Percentiles rank a stretch among this genome's conserved stretches.
Conservation (phyloP, 2,797 vertebrate genomes). For the Poecilia picta region DNA sequence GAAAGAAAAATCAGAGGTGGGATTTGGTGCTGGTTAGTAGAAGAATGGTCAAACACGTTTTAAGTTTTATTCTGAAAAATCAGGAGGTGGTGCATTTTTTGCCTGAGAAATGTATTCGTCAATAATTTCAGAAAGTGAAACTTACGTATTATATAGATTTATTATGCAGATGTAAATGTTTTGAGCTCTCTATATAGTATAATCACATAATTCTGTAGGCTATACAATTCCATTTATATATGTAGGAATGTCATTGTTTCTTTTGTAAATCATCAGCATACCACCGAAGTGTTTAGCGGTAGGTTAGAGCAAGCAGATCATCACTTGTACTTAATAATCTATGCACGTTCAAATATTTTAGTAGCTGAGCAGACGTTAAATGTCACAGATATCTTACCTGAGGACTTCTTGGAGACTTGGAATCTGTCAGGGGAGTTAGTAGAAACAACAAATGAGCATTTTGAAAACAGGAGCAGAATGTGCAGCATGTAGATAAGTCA, state of each 20-base stretch:
- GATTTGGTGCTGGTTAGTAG: constrained; percentile 76
- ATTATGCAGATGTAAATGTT: not conserved
- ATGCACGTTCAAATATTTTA: not conserved
- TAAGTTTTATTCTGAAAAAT: constrained; percentile 29
- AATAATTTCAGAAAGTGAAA: not conserved
- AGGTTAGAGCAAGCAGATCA: not conserved
- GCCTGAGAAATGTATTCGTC: not conserved
- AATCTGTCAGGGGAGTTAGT: constrained; percentile 74
- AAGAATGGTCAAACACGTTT: constrained; percentile 43
- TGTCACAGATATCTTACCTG: constrained; percentile 81
- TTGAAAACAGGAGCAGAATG: not conserved
- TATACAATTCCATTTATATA: no score
- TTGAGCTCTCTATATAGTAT: not conserved
- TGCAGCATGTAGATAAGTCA: not conserved
- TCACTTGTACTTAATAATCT: not conserved
- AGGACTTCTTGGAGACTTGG: constrained; percentile 84
- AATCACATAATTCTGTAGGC: no score
- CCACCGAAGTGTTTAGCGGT: not conserved
- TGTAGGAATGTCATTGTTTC: not conserved
- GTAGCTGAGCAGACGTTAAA: not conserved
- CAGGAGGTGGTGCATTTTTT: constrained; percentile 9
- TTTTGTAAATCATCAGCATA: not conserved
- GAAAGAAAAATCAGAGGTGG: constrained; percentile 63
- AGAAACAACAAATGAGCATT: constrained; percentile 12
- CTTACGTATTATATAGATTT: not conserved